Evolutionary conservation across 2,113 vertebrate genomes (phyloP), one percentile per base, ranked within the genome.

Genomic region (Laticauda colubrina): DNA sequence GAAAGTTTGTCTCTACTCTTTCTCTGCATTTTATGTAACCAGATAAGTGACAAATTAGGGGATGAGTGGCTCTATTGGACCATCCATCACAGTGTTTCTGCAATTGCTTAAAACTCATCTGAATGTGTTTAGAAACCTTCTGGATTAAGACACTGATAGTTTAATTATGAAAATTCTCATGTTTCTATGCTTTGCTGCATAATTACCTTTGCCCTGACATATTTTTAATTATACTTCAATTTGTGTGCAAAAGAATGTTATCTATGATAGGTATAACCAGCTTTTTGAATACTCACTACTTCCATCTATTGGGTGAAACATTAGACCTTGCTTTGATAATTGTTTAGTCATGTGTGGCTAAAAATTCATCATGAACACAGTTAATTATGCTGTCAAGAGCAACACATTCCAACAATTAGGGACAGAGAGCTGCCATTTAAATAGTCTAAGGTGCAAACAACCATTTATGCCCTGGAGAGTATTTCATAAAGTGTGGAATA

Each of bases 211-310:
- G 94, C 90, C 91, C 90, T 20, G 94, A 95, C 92, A 92, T 96
- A 93, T 96, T 95, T 97, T 97, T 96, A 97, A 97, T 97, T 97
- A 96, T 96, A 92, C 96, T 96, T 96, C 96, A 96, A 96, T 97
- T 97, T 96, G 94, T 92, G 95, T 64, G 81, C 93, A 95, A 96
- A 96, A 96, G 93, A 96, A 95, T 96, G 96, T 94, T 95, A 97
- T 96, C 96, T 95, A 94, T 94, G 94, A 92, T 88, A 95, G 59
- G 39, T 94, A 94, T 96, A 96, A 96, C 96, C 95, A 95, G 94
- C 95, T 97, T 89, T 87, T 34, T 94, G 81, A 87, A 69, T 51
- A 93, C 75, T 81, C 85, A 64, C 18, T 86, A 93, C 92, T 96
- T 95, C 94, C 94, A 94, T 92, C 88, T 95, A 91, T 94, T 86